phyloP scores from a whole-genome alignment of 2,113 vertebrate genomes.

The Ptyas mucosa region DNA sequence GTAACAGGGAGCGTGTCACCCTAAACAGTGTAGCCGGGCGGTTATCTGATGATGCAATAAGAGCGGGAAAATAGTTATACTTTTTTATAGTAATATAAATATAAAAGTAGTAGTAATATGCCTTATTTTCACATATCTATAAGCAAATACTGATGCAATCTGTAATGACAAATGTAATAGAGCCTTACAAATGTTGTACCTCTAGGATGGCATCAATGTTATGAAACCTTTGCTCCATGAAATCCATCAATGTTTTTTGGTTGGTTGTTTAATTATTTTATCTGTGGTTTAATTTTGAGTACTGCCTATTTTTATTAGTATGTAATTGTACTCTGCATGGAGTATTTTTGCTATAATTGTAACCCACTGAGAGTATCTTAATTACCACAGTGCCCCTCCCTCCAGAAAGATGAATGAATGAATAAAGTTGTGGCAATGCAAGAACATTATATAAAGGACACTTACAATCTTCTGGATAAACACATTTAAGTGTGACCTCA shows the following conservation, averaged over 20 bases:
- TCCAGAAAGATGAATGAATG: not conserved
- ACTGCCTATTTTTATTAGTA: not conserved
- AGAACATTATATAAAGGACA: slow-evolving; percentile 45
- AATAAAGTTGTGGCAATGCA: slow-evolving; percentile 4
- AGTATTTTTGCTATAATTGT: not conserved
- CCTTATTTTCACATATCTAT: not conserved
- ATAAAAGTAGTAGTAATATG: not conserved
- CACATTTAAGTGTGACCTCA: slow-evolving; percentile 92
- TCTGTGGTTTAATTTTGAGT: not conserved
- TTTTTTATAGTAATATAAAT: too few species aligned
- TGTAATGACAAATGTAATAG: not conserved
- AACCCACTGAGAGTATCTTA: not conserved
- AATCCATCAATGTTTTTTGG: not conserved
- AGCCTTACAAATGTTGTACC: not conserved
- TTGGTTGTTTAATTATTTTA: not conserved
- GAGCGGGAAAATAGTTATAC: too few species aligned
- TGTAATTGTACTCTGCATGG: not conserved
- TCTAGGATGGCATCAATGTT: not conserved
- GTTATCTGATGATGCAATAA: too few species aligned
- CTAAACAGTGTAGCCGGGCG: too few species aligned
- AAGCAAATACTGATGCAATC: not conserved
- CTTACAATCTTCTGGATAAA: slow-evolving; percentile 94
- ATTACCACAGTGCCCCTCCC: not conserved
- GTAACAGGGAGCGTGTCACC: too few species aligned
- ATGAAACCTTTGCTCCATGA: not conserved